Conservation (phyloP, 2,113 vertebrate genomes). For the Emydocephalus ijimae region DNA sequence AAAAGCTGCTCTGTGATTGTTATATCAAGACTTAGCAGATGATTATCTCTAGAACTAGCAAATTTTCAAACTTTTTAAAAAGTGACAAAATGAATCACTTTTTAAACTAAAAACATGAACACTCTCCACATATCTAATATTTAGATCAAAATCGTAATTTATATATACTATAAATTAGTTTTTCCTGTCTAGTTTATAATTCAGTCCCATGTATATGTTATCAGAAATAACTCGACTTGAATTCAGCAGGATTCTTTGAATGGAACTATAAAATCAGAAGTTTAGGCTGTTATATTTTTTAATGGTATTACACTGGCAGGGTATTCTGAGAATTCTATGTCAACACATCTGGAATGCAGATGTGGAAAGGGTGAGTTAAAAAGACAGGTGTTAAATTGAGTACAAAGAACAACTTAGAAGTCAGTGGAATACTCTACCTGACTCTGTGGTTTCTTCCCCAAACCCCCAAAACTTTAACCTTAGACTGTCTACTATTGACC, state of each 20-base stretch:
- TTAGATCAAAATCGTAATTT: background rate
- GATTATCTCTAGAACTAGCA: background rate
- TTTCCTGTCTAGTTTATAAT: background rate
- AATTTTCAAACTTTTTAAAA: slow-evolving; percentile 32
- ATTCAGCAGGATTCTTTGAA: background rate
- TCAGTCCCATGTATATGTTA: background rate
- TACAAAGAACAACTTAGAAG: background rate
- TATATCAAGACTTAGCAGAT: slow-evolving; percentile 9
- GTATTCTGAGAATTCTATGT: background rate
- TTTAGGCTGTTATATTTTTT: background rate
- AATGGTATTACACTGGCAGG: background rate
- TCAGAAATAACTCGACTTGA: background rate
- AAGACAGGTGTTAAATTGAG: background rate
- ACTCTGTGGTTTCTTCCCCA: too few relatives aligned
- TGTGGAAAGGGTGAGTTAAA: background rate
- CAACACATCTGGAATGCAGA: background rate
- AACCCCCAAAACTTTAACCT: too few relatives aligned
- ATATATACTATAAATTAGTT: background rate
- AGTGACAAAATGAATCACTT: slow-evolving; percentile 33
- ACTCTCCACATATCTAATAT: slow-evolving; percentile 16
- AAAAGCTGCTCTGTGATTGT: background rate
- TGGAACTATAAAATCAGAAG: background rate
- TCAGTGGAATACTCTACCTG: too few relatives aligned
- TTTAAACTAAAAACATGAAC: slow-evolving; percentile 34
- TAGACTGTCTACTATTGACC: too few relatives aligned